Percentiles rank a stretch among this genome's conserved stretches.
Conservation (phyloP, 2,797 vertebrate genomes). For the Anomalospiza imberbis region DNA sequence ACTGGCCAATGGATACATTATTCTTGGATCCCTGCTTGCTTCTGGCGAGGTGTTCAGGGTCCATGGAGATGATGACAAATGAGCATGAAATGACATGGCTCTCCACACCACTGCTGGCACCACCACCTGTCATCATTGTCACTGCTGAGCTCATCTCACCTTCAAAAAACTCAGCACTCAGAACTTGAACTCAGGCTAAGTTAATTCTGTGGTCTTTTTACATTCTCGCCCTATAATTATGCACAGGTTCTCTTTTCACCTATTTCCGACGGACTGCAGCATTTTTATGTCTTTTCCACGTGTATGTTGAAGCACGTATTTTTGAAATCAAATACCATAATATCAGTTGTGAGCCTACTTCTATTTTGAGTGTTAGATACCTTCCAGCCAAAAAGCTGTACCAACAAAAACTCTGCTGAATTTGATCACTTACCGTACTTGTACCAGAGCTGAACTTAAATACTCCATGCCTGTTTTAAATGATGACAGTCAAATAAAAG, state of each 20-base stretch:
- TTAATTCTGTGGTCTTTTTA: conserved; percentile 32
- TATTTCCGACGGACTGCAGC: conserved; percentile 28
- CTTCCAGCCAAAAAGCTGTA: conserved; percentile 67
- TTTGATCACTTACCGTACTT: conserved; percentile 49
- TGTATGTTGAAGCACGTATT: conserved; percentile 8
- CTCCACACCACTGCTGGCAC: not conserved
- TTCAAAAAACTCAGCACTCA: conserved; percentile 31
- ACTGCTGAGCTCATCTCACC: conserved; percentile 37
- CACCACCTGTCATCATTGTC: conserved; percentile 16
- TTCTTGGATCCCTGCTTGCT: conserved; percentile 60
- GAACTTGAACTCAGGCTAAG: conserved; percentile 48
- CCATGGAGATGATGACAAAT: not conserved
- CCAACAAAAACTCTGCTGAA: conserved; percentile 62
- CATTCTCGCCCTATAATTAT: conserved; percentile 44
- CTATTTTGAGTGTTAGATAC: conserved; percentile 54
- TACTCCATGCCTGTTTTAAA: conserved; percentile 30
- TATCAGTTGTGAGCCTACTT: conserved; percentile 63
- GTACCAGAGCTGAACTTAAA: conserved; percentile 44
- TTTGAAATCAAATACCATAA: conserved; percentile 62
- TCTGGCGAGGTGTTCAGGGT: conserved; percentile 33
- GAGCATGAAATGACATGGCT: not conserved
- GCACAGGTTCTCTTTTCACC: conserved; percentile 48
- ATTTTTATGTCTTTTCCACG: conserved; percentile 67
- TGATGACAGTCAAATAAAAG: conserved; percentile 22
- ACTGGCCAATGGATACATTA: conserved; percentile 33